Evolutionary conservation across 2,113 vertebrate genomes (phyloP).

Genomic region (Tyrannus savana): DNA sequence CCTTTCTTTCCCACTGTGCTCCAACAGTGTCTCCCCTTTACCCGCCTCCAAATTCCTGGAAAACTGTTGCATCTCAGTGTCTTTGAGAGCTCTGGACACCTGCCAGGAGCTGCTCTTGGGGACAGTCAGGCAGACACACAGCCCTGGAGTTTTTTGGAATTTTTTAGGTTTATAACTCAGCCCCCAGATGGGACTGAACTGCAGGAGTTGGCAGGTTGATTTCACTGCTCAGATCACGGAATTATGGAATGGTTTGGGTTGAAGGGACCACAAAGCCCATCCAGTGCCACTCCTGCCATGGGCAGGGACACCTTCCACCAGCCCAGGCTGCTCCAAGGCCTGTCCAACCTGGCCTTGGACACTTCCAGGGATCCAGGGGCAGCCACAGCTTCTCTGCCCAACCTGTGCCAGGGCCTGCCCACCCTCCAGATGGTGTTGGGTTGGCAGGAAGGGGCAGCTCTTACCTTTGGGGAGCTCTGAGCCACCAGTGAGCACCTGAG

Average conservation of each 20-base stretch:
- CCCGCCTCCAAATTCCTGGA: not conserved
- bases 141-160: fast-evolving
- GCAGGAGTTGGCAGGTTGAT: not conserved
- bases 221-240: not conserved
- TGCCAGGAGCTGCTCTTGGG: not conserved
- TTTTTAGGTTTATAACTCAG: not conserved
- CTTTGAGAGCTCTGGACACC: not conserved
- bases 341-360: not conserved
- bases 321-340: not conserved
- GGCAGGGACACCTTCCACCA: not conserved
- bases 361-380: not conserved
- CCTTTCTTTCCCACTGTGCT: not conserved
- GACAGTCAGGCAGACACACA: not conserved
- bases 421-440: too few relatives aligned
- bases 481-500: too few relatives aligned
- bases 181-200: not conserved
- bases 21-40: not conserved
- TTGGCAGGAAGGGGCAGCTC: too few relatives aligned
- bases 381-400: not conserved
- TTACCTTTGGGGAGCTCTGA: too few relatives aligned
- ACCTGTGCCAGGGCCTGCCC: too few relatives aligned
- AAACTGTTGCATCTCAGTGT: not conserved
- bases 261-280: not conserved
- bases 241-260: fast-evolving
- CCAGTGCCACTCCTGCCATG: not conserved